Evolutionary conservation across 2,888 invertebrate species (phyloP).

Genomic region (Phanerotoma sp.): DNA sequence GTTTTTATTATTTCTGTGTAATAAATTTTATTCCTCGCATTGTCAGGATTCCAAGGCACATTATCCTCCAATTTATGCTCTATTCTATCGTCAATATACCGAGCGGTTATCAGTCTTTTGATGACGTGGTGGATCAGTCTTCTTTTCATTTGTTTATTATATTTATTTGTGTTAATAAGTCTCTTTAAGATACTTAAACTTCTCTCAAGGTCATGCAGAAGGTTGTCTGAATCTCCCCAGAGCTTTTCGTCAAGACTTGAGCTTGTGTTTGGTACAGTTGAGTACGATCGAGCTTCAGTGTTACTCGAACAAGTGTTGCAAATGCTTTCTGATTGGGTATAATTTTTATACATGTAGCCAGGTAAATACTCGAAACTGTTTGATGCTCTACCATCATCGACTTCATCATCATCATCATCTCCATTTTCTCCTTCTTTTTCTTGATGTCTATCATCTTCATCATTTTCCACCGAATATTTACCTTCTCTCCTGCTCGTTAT

Average conservation of each 20-base stretch:
- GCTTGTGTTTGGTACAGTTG: constrained; percentile 54
- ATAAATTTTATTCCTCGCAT: constrained; percentile 52
- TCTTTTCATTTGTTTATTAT: constrained; percentile 64
- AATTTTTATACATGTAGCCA: constrained; percentile 63
- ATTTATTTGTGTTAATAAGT: constrained; percentile 63
- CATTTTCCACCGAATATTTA: constrained; percentile 25
- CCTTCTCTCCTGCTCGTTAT: constrained; percentile 16
- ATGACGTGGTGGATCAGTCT: constrained; percentile 68
- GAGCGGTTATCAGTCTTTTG: constrained; percentile 63
- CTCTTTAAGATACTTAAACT: constrained; percentile 64
- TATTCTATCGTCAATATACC: constrained; percentile 63
- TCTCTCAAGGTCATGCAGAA: constrained; percentile 65
- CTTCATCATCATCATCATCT: constrained; percentile 33
- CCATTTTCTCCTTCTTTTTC: constrained; percentile 43
- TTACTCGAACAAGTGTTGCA: constrained; percentile 47
- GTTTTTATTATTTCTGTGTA: constrained; percentile 50
- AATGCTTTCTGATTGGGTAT: too few species aligned
- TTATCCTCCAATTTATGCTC: constrained; percentile 53
- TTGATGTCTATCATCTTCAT: background rate
- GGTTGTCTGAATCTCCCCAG: constrained; percentile 55
- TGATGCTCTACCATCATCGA: constrained; percentile 60
- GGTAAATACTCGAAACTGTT: constrained; percentile 69
- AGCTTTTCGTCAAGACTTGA: constrained; percentile 54
- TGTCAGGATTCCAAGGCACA: constrained; percentile 57
- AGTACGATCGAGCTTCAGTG: constrained; percentile 50